These are phyloP conservation scores for Zophobas morio DNA, from an alignment of 1,140 invertebrate species.

Conservation along the genomic window DNA sequence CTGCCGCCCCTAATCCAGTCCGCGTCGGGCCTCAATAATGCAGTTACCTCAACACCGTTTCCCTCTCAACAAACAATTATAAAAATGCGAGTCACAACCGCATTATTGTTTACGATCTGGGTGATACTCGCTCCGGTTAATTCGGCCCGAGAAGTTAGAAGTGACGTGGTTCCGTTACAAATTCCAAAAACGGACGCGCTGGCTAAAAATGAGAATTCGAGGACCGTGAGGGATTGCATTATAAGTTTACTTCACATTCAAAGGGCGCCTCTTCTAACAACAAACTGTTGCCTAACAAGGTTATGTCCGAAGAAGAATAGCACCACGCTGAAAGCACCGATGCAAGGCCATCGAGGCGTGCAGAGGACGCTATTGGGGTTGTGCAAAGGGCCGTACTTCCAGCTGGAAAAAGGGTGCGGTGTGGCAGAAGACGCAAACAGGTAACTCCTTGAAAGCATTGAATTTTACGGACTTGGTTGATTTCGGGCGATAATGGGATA, in stretches of 20 bases:
- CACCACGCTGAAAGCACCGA: conserved; percentile 11
- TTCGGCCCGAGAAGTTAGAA: neutral
- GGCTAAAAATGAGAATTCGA: conserved; percentile 5
- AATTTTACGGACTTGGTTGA: too few relatives aligned
- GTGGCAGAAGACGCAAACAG: too few relatives aligned
- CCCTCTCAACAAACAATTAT: neutral
- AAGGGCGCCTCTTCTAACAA: conserved; percentile 13
- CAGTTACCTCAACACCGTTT: conserved; percentile 11
- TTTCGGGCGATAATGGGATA: too few relatives aligned
- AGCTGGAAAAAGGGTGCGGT: too few relatives aligned
- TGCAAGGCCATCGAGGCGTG: neutral
- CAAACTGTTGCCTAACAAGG: conserved; percentile 45
- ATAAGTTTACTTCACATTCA: conserved; percentile 25
- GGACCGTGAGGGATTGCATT: conserved; percentile 1
- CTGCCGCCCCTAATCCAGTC: conserved; percentile 12
- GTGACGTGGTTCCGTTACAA: neutral
- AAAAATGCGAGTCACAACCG: conserved; percentile 3
- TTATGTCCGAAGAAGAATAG: conserved; percentile 25
- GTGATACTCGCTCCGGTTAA: neutral
- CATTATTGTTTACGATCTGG: conserved; percentile 6
- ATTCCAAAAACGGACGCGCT: conserved; percentile 19
- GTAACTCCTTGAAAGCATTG: too few relatives aligned
- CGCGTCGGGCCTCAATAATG: conserved; percentile 11
- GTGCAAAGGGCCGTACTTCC: conserved; percentile 1
- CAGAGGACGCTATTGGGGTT: neutral